Base-by-base conservation (phyloP, 2,797 vertebrate genomes). In the Chelon auratus region DNA sequence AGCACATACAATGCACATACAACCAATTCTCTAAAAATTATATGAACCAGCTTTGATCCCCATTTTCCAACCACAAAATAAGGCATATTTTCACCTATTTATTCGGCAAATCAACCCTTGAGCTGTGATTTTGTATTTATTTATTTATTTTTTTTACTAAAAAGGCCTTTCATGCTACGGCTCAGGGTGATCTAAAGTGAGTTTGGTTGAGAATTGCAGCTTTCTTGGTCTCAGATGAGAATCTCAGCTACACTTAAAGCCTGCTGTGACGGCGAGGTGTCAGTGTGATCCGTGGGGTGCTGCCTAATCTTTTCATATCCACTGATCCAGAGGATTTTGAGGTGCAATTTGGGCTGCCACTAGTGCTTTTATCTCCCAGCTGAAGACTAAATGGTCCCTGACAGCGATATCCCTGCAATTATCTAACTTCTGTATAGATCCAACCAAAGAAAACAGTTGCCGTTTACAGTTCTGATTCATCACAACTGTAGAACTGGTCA, bases 231-330 rank as follows among this genome's bases (percentile, higher is more conserved):
- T 47, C 45, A 47, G 45, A 47, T 47, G 45, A 47, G 17, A 58
- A 47, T 77, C 43, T 70, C 20, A 50, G 36, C 36, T 7, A 9
- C 57, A 36, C 52, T 62, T 47, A 26, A 57, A 77, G 26, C 57
- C 68, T 18, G 45, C n/a, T 47, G 45, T 18, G n/a, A 9, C 17
- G 6, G 6, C n/a, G 45, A 47, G n/a, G 42, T 17, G 37, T 15
- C 10, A 2, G 58, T 54, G 37, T 50, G 68, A 62, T 70, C 63
- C 51, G 39, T 0, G 2, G 11, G 68, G 30, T 37, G 20, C 52
- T 9, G 33, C 3, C 9, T 57, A 62, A 72, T 74, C 53, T 64
- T 53, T 57, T 69, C 62, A 66, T 15, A 57, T 75, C 69, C 62
- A 69, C 69, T 64, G 62, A 69, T 72, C 63, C 51, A 52, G 42